A percentile compares a stretch with the other conserved stretches of the same genome.
phyloP scores from a whole-genome alignment of 1,140 invertebrate species.

The Drusus annulatus region DNA sequence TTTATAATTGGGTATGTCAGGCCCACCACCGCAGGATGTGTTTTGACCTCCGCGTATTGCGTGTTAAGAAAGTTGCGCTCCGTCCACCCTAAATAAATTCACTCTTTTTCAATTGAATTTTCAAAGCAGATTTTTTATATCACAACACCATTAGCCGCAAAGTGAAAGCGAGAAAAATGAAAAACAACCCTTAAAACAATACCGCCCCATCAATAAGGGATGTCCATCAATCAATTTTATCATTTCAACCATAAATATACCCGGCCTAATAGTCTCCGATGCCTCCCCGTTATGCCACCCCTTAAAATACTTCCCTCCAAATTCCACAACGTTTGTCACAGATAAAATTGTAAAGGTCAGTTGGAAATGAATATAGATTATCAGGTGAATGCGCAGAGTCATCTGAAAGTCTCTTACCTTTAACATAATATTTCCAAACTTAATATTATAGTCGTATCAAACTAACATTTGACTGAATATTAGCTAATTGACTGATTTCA shows the following conservation, averaged over 20 bases:
- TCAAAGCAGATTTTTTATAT: slow-evolving; percentile 1
- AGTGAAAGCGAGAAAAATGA: slow-evolving; percentile 29
- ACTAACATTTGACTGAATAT: too few species aligned
- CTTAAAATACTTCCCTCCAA: slow-evolving; percentile 1
- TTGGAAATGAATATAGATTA: slow-evolving; percentile 54
- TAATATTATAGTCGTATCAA: too few species aligned
- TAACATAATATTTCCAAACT: too few species aligned
- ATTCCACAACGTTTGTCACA: slow-evolving; percentile 29
- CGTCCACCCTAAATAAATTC: too few species aligned
- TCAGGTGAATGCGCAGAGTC: neutral
- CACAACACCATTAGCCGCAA: slow-evolving; percentile 27
- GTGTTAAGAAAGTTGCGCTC: too few species aligned
- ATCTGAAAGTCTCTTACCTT: too few species aligned
- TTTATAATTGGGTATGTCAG: too few species aligned
- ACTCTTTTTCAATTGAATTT: neutral
- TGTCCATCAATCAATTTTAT: slow-evolving; percentile 57
- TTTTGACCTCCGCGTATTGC: too few species aligned
- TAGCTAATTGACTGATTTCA: too few species aligned
- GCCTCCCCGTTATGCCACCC: neutral
- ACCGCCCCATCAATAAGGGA: slow-evolving; percentile 53
- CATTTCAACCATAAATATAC: slow-evolving; percentile 53
- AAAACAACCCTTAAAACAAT: slow-evolving; percentile 48
- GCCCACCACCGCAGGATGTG: too few species aligned
- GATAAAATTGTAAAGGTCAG: slow-evolving; percentile 43
- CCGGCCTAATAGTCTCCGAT: too few species aligned